phyloP scores from a whole-genome alignment of 2,797 vertebrate genomes.

The Pelobates cultripes region DNA sequence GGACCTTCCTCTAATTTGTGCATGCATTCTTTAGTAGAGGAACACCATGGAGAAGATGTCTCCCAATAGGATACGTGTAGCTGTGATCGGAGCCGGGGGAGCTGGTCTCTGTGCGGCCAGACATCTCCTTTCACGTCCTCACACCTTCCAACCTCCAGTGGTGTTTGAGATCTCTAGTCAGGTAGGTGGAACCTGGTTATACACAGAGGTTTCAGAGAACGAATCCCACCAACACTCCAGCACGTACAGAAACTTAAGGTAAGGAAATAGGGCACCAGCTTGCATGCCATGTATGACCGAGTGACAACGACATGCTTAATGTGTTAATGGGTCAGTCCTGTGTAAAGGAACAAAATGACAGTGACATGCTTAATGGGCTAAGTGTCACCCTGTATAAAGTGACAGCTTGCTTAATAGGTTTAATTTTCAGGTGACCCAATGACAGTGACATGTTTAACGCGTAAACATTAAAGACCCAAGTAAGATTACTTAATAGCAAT shows the following conservation, averaged over 20 bases:
- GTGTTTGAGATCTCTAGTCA: conserved; percentile 70
- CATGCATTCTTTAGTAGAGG: too few species aligned
- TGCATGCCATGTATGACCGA: not conserved
- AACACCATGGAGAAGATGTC: not conserved
- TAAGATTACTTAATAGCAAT: too few species aligned
- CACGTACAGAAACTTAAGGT: conserved; percentile 82
- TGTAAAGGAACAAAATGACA: not conserved
- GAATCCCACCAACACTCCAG: conserved; percentile 70
- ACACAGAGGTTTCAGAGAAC: conserved; percentile 63
- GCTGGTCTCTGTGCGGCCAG: conserved; percentile 77
- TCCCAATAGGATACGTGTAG: conserved; percentile 64
- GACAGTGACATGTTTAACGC: too few species aligned
- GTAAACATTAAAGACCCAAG: too few species aligned
- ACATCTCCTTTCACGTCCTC: conserved; percentile 69
- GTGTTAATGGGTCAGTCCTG: not conserved
- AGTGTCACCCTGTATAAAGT: too few species aligned
- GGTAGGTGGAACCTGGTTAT: conserved; percentile 81
- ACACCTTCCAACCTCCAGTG: conserved; percentile 69
- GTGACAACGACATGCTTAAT: not conserved
- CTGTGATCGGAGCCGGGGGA: conserved; percentile 76
- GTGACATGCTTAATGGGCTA: too few species aligned
- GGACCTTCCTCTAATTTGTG: too few species aligned
- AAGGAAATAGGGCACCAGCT: not conserved
- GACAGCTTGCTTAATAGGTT: too few species aligned
- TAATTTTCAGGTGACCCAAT: too few species aligned